Evolutionary conservation across 2,797 vertebrate genomes (phyloP).

Genomic region (Darevskia nairensis): DNA sequence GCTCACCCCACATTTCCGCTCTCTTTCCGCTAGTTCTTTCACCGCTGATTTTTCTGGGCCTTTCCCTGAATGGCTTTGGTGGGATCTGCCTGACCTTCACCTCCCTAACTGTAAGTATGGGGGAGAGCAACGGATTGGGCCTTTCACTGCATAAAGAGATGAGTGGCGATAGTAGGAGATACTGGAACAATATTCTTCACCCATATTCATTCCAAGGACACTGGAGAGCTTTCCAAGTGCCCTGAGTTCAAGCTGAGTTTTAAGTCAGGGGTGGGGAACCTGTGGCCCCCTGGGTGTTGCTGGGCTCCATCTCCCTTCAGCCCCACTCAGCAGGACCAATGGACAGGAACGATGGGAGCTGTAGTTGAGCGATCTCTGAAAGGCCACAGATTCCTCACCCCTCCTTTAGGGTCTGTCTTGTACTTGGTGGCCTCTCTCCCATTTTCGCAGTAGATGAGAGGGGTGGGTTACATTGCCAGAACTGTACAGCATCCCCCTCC

Average conservation of each 20-base stretch:
- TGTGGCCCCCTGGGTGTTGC: not conserved
- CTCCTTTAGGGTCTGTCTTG: not conserved
- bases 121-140: not conserved
- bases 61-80: constrained; percentile 91
- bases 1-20: constrained; percentile 44
- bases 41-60: constrained; percentile 87
- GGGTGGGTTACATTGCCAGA: not conserved
- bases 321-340: not conserved
- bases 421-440: not conserved
- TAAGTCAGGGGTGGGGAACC: not conserved
- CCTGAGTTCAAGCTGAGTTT: not conserved
- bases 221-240: not conserved
- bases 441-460: no score
- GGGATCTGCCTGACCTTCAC: constrained; percentile 95
- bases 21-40: constrained; percentile 71
- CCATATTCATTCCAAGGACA: not conserved
- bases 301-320: not conserved
- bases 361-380: not conserved
- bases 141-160: not conserved
- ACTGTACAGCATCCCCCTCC: not conserved
- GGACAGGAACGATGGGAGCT: not conserved
- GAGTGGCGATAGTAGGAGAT: not conserved
- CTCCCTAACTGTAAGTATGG: constrained; percentile 88
- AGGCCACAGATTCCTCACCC: not conserved
- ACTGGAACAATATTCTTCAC: not conserved